Conservation (phyloP, 1,140 invertebrate species). For the Parasteatoda tepidariorum region DNA sequence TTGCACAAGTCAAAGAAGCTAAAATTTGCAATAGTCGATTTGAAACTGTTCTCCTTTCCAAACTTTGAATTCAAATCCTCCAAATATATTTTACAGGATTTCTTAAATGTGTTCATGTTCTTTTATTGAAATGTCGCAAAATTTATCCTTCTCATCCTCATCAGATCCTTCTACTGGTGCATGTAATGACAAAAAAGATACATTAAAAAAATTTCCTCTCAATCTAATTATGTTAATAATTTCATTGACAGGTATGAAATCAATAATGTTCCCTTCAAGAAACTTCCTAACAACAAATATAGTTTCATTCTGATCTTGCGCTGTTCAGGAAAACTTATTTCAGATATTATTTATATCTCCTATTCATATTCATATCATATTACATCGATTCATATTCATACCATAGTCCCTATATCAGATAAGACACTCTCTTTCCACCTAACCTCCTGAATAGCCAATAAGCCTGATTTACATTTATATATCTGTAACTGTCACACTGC, state of each 20-base stretch:
- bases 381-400: too few species aligned
- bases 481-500: too few species aligned
- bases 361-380: too few species aligned
- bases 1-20: not conserved
- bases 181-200: not conserved
- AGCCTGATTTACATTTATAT: not conserved
- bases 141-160: not conserved
- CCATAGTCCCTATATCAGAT: too few species aligned
- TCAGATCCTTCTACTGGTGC: not conserved
- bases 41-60: conserved; percentile 8
- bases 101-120: not conserved
- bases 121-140: not conserved
- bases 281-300: conserved; percentile 8
- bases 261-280: not conserved
- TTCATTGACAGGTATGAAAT: not conserved
- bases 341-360: too few species aligned
- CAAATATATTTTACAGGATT: not conserved
- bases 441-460: not conserved
- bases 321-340: too few species aligned
- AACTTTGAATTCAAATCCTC: not conserved
- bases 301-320: not conserved
- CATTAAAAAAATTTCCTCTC: not conserved
- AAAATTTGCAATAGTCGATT: not conserved
- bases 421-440: conserved; percentile 5
- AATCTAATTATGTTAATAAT: not conserved